phyloP scores from a whole-genome alignment of 2,113 vertebrate species.

The Aptenodytes forsteri region DNA sequence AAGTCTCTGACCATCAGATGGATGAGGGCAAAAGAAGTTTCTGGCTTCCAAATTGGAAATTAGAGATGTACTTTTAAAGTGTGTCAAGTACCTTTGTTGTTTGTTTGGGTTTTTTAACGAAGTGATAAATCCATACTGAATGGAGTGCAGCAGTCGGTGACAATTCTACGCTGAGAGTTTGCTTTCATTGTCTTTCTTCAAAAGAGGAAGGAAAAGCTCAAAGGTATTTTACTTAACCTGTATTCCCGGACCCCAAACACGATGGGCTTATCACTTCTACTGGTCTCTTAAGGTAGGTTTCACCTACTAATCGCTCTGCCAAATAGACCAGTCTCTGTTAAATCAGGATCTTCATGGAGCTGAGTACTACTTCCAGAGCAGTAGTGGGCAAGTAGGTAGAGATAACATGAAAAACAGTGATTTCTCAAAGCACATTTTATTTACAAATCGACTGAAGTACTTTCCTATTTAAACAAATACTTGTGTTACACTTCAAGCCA shows the following conservation, averaged over 20 bases:
- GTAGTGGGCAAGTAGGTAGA: not conserved
- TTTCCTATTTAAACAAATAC: not conserved
- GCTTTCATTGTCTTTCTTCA: not conserved
- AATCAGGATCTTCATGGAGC: not conserved
- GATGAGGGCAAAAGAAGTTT: not conserved
- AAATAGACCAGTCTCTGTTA: not conserved
- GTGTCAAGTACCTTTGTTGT: not conserved
- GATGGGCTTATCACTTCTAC: not conserved
- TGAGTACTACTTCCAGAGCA: not conserved
- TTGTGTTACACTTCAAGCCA: not conserved
- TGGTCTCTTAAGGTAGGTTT: not conserved
- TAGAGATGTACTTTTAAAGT: not conserved
- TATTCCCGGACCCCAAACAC: not conserved
- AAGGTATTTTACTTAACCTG: not conserved
- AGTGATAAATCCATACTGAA: not conserved
- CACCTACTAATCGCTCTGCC: not conserved
- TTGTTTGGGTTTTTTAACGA: not conserved
- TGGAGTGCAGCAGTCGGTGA: not conserved
- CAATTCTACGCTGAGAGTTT: not conserved
- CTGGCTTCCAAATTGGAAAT: not conserved
- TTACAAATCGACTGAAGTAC: not conserved
- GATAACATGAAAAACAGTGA: not conserved
- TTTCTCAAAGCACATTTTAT: not conserved
- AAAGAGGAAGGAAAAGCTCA: not conserved
- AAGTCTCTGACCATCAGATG: not conserved